Conservation (phyloP, 2,888 invertebrate genomes). For the Encarsia formosa region DNA sequence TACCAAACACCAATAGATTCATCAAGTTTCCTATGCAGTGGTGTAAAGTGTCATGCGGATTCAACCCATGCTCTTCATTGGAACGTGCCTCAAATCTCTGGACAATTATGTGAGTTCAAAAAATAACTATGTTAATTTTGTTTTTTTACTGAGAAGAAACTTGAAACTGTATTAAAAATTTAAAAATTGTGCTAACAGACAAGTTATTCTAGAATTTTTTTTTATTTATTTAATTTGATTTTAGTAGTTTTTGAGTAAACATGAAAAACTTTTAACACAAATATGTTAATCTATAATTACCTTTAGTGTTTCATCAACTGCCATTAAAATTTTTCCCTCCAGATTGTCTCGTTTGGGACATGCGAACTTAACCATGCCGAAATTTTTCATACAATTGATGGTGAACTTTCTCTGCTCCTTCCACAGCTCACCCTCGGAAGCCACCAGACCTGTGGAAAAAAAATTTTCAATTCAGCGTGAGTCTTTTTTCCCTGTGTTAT, state of each 20-base stretch:
- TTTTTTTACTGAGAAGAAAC: too few species aligned
- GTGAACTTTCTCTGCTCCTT: slow-evolving; percentile 76
- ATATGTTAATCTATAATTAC: slow-evolving; percentile 52
- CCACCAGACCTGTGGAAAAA: slow-evolving; percentile 66
- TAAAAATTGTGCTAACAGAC: too few species aligned
- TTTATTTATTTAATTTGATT: too few species aligned
- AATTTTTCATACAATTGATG: slow-evolving; percentile 65
- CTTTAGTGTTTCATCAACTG: slow-evolving; percentile 61
- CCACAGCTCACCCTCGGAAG: slow-evolving; percentile 78
- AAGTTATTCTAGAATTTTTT: too few species aligned
- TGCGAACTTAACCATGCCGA: slow-evolving; percentile 66
- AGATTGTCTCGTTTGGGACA: slow-evolving; percentile 60
- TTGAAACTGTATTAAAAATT: too few species aligned
- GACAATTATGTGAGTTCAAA: not conserved
- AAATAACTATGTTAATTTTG: not conserved
- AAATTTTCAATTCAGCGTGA: not conserved
- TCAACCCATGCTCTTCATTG: slow-evolving; percentile 42
- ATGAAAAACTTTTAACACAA: too few species aligned
- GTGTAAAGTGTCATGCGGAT: slow-evolving; percentile 58
- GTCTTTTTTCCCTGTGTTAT: slow-evolving; percentile 8
- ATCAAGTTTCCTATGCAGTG: slow-evolving; percentile 75
- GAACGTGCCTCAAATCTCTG: slow-evolving; percentile 38
- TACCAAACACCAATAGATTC: slow-evolving; percentile 74
- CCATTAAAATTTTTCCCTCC: slow-evolving; percentile 62
- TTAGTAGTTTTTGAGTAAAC: not conserved